Evolutionary conservation across 2,797 vertebrate genomes (phyloP).

Genomic region (Malurus splendens): DNA sequence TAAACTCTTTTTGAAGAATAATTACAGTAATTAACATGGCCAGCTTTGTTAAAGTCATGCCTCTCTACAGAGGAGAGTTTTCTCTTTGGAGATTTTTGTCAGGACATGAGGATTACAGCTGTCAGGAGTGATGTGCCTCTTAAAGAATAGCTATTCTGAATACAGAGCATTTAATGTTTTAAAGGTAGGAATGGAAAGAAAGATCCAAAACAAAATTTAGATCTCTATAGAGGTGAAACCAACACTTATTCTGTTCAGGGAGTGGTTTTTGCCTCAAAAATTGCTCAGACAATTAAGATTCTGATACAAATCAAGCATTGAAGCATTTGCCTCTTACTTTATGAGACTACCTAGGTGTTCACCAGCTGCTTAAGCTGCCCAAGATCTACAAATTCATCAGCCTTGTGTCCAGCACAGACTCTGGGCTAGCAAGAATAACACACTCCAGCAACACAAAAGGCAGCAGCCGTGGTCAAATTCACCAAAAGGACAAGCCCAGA

Average conservation of each 20-base stretch:
- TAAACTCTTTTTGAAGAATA: conserved; percentile 16
- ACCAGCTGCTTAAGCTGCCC: background rate
- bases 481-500: background rate
- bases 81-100: conserved; percentile 4
- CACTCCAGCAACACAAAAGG: background rate
- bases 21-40: conserved; percentile 7
- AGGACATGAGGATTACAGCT: conserved; percentile 10
- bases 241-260: background rate
- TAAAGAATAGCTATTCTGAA: background rate
- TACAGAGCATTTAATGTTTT: background rate
- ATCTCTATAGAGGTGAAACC: background rate
- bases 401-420: background rate
- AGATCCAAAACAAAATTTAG: conserved; percentile 30
- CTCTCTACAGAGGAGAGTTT: background rate
- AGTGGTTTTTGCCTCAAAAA: background rate
- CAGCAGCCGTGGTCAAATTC: background rate
- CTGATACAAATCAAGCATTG: background rate
- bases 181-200: background rate
- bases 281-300: background rate
- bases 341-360: background rate
- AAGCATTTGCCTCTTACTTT: conserved; percentile 1
- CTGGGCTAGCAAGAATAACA: background rate
- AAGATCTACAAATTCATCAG: background rate
- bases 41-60: background rate
- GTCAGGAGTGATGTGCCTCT: background rate